Evolutionary conservation across 2,797 vertebrate species (phyloP).

Genomic region (Varecia variegata): DNA sequence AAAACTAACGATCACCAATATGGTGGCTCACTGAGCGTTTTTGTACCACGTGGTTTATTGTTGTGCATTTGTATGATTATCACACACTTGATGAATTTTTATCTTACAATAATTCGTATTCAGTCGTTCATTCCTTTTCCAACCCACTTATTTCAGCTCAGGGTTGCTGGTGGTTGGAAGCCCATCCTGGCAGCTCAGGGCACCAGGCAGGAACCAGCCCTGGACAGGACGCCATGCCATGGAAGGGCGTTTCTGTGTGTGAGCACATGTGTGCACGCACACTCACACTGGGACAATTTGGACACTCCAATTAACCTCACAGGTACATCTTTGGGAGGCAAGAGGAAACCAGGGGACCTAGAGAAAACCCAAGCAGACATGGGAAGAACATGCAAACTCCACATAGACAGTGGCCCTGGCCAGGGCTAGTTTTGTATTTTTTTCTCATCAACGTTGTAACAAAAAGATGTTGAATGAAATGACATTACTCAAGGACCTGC

Average conservation of each 20-base stretch:
- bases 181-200: not conserved
- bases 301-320: not conserved
- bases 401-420: not conserved
- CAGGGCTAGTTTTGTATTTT: not conserved
- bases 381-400: not conserved
- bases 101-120: not conserved
- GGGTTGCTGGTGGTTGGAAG: not conserved
- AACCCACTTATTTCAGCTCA: not conserved
- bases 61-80: not conserved
- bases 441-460: not conserved
- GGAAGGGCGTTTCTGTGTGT: not conserved
- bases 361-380: not conserved
- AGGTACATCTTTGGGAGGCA: not conserved
- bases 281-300: not conserved
- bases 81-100: not conserved
- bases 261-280: too few relatives aligned
- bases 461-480: not conserved
- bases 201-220: not conserved
- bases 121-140: not conserved
- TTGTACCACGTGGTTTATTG: not conserved
- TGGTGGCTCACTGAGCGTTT: not conserved
- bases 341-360: too few relatives aligned
- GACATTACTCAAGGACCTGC: not conserved
- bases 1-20: not conserved
- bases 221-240: not conserved